Percentiles rank a stretch among this genome's conserved stretches.
phyloP scores from a whole-genome alignment of 2,113 vertebrate genomes.

The Semnopithecus entellus region DNA sequence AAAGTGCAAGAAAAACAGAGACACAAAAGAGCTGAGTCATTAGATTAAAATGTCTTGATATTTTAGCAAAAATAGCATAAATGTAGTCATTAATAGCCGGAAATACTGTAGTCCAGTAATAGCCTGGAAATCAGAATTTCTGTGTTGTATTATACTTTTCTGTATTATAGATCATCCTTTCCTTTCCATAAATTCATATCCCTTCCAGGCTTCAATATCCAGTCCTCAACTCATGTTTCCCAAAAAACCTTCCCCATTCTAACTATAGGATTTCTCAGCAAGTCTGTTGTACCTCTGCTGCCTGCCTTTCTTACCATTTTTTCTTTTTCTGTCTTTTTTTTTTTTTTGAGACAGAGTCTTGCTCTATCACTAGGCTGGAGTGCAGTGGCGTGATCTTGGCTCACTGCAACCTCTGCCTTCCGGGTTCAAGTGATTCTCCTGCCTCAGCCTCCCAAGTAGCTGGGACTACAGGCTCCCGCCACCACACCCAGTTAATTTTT shows the following conservation, averaged over 20 bases:
- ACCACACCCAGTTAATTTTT: too few relatives aligned
- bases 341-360: too few relatives aligned
- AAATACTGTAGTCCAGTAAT: not conserved
- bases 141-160: conserved; percentile 9
- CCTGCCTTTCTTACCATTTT: not conserved
- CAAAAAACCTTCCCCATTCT: not conserved
- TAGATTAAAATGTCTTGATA: conserved; percentile 59
- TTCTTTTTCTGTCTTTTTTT: not conserved
- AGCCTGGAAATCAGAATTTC: conserved; percentile 24
- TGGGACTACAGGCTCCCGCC: too few relatives aligned
- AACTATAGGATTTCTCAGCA: not conserved
- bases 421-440: too few relatives aligned
- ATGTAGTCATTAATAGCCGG: conserved; percentile 11
- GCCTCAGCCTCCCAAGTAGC: too few relatives aligned
- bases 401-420: too few relatives aligned
- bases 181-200: not conserved
- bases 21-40: conserved; percentile 41
- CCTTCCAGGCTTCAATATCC: not conserved
- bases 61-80: conserved; percentile 57
- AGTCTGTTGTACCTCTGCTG: not conserved
- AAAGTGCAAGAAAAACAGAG: conserved; percentile 11
- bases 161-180: not conserved
- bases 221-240: not conserved
- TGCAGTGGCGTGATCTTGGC: too few relatives aligned
- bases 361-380: too few relatives aligned